Base-by-base conservation (phyloP, 2,888 invertebrate genomes). In the Diloba caeruleocephala region DNA sequence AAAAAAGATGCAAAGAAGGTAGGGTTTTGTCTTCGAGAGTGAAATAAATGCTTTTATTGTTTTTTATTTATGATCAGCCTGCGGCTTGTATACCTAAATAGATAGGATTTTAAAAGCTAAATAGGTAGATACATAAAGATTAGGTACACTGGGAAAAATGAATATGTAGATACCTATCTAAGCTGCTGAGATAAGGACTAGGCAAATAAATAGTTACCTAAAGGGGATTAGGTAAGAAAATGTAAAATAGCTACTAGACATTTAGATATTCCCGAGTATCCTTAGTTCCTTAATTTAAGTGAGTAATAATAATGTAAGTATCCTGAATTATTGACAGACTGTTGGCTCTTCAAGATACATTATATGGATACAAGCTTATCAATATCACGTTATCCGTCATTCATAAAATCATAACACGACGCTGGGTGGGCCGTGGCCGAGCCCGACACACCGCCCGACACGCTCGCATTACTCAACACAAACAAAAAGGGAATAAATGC, bases 401-500 rank as follows among this genome's bases (percentile, higher is more conserved):
- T 58, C 66, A 74, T n/a, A n/a, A 62, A 60, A 53, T 41, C 53
- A 51, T 39, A 54, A 61, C 28, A 48, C 32, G 50, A 46, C 29
- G 34, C 41, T 37, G 41, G 34, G 28, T 19, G 34, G 3, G 14
- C 25, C n/a, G n/a, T 56, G 70, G 68, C 57, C 62, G 63, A 50
- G 49, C 44, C 66, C 58, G 72, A 66, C 82, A 78, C 76, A 59
- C 74, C 78, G 71, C 74, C 69, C 74, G 71, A 74, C 75, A 73
- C 80, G 76, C 79, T 78, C 80, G 56, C 82, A 81, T 85, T 87
- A 89, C 87, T 87, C 87, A 86, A 85, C 81, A 78, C 87, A 89
- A 90, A 90, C 88, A 90, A 89, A 90, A 88, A 87, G 84, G 83
- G 87, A 89, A 90, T 90, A 88, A 90, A 90, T 90, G 87, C 85